Base-by-base conservation (phyloP, 2,888 invertebrate species). In the Epistrophe grossulariae region DNA sequence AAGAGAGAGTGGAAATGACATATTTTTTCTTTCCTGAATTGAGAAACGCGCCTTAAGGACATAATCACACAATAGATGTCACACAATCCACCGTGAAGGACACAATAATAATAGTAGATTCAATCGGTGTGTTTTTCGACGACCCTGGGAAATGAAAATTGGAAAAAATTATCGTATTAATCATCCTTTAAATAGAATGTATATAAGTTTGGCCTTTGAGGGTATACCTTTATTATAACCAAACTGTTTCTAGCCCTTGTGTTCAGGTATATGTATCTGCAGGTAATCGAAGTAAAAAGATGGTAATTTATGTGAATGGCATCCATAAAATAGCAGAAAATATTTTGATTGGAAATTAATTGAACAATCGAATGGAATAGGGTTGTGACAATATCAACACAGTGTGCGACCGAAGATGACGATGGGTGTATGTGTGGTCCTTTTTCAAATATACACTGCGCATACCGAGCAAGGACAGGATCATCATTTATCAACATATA, bases 261-360 rank as follows among this genome's bases (percentile, higher is more conserved):
- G 31, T 59, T 31, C 19, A 76, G 74, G 79, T 78, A 31, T 8
- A 1, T 31, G 0, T 38, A 45, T 7, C 15, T 35, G 38, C 38
- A 59, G 59, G 59, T 62, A 83, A 80, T 70, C 79, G 76, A 76
- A 59, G 79, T 52, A 35, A 74, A 28, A 62, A 64, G 74, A 76
- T 72, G 77, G 43, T 82, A 76, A 87, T 83, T 87, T 87, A 87
- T 83, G 79, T 50, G 74, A n/a, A 71, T 35, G 71, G 71, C 64
- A 79, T 72, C 79, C 76, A 87, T 83, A 87, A 87, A 83, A 79
- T 79, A 76, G 73, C 19, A 77, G 80, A 88, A 88, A 88, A 88
- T 88, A 84, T 88, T 88, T 88, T 88, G 88, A 88, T 88, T 88
- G 79, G 88, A 88, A 88, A 80, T 84, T 88, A 88, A 88, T 88